Conservation (phyloP, 2,888 invertebrate genomes). For the Anaspis maculata region DNA sequence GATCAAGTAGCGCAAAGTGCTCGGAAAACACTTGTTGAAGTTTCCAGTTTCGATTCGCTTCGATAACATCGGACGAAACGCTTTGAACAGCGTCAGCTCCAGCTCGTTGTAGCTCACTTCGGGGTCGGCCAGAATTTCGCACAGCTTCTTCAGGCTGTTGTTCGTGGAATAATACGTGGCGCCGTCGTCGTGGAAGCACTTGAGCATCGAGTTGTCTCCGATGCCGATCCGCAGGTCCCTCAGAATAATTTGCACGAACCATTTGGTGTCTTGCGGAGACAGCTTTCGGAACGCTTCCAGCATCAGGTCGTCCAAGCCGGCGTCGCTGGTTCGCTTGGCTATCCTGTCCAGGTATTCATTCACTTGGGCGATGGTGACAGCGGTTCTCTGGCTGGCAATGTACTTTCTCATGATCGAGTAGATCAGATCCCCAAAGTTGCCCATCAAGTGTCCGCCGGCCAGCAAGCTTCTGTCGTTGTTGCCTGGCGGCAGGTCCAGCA, state of each 20-base stretch:
- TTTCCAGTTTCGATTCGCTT: conserved; percentile 59
- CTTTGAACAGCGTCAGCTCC: conserved; percentile 63
- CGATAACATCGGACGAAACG: conserved; percentile 84
- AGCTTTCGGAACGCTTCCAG: conserved; percentile 57
- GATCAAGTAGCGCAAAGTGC: conserved; percentile 50
- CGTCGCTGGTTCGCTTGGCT: conserved; percentile 55
- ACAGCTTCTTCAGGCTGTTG: conserved; percentile 57
- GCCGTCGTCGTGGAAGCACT: conserved; percentile 72
- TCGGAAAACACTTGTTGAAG: conserved; percentile 48
- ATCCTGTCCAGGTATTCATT: conserved; percentile 70
- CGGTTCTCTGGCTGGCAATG: conserved; percentile 40
- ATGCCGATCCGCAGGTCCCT: conserved; percentile 77
- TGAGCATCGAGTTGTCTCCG: conserved; percentile 61
- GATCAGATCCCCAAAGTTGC: conserved; percentile 72
- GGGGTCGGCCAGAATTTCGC: conserved; percentile 56
- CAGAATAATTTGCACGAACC: conserved; percentile 81
- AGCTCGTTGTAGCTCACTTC: conserved; percentile 55
- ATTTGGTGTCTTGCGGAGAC: conserved; percentile 74
- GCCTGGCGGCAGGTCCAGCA: conserved; percentile 60
- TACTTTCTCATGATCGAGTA: conserved; percentile 59
- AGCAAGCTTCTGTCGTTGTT: conserved; percentile 51
- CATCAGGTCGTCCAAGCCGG: conserved; percentile 57
- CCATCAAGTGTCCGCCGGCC: conserved; percentile 64
- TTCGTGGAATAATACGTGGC: conserved; percentile 64
- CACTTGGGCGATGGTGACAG: conserved; percentile 58